Evolutionary conservation across 2,113 vertebrate genomes (phyloP).

Genomic region (Labeo rohita): DNA sequence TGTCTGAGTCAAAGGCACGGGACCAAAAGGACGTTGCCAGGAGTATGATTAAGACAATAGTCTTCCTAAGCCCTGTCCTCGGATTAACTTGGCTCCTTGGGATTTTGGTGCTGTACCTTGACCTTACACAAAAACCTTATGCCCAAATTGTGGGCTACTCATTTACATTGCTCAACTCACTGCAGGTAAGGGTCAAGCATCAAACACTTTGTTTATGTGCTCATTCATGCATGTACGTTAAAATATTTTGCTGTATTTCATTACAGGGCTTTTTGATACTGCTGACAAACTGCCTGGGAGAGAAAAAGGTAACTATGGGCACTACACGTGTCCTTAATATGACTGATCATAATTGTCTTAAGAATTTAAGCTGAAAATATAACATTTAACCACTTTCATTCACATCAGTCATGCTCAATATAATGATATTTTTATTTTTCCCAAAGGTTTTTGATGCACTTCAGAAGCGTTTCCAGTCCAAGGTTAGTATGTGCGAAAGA

Average conservation of each 20-base stretch:
- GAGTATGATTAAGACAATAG: slow-evolving; percentile 70
- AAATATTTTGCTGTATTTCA: slow-evolving; percentile 7
- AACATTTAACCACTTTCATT: too few species aligned
- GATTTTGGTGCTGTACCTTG: slow-evolving; percentile 58
- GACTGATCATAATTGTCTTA: too few species aligned
- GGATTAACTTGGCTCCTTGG: slow-evolving; percentile 78
- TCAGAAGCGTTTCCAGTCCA: neutral
- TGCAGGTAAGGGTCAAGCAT: slow-evolving; percentile 70
- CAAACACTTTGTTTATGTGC: neutral
- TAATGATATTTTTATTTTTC: slow-evolving; percentile 35
- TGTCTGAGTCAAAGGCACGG: neutral
- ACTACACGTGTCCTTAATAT: neutral
- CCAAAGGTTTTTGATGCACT: slow-evolving; percentile 69
- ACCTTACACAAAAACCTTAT: neutral
- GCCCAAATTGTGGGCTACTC: slow-evolving; percentile 62
- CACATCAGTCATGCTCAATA: neutral
- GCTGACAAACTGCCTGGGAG: slow-evolving; percentile 70
- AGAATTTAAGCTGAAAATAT: too few species aligned
- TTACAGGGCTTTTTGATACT: slow-evolving; percentile 78
- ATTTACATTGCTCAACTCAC: slow-evolving; percentile 72
- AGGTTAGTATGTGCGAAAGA: slow-evolving; percentile 57
- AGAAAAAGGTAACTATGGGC: slow-evolving; percentile 68
- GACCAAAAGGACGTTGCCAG: slow-evolving; percentile 66
- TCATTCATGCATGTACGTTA: neutral
- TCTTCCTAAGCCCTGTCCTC: slow-evolving; percentile 76